These are phyloP conservation scores for Anoplopoma fimbria DNA, from an alignment of 2,113 vertebrate species.

Conservation along the genomic window DNA sequence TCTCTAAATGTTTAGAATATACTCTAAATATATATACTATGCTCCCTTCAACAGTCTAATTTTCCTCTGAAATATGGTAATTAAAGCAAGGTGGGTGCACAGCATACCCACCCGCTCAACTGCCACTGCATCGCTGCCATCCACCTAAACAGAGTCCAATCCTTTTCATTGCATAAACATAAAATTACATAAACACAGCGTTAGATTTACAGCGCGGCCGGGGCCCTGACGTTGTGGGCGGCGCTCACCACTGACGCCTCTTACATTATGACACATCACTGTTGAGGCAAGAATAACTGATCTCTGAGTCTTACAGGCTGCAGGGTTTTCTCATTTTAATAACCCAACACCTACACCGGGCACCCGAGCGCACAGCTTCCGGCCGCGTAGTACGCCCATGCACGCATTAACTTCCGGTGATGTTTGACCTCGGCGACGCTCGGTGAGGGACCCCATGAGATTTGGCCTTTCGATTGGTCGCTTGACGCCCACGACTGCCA, in stretches of 20 bases:
- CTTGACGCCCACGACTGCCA: constrained; percentile 21
- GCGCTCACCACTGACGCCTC: constrained; percentile 77
- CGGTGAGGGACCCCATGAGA: constrained; percentile 30
- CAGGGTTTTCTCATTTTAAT: constrained; percentile 72
- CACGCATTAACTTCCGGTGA: constrained; percentile 33
- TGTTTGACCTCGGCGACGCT: constrained; percentile 24
- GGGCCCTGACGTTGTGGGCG: constrained; percentile 75
- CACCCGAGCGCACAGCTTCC: constrained; percentile 54
- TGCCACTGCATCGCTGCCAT: constrained; percentile 35
- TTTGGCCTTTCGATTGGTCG: constrained; percentile 22
- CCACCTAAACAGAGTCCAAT: constrained; percentile 48
- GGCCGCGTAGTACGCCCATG: constrained; percentile 15
- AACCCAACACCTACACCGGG: constrained; percentile 72
- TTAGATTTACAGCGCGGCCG: constrained; percentile 52
- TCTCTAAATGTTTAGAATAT: constrained; percentile 67
- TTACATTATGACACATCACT: constrained; percentile 77
- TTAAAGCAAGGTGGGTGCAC: constrained; percentile 63
- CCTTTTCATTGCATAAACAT: constrained; percentile 76
- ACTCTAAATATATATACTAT: constrained; percentile 60
- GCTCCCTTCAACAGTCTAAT: constrained; percentile 51
- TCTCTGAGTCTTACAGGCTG: constrained; percentile 68
- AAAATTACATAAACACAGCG: constrained; percentile 76
- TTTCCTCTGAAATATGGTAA: constrained; percentile 59
- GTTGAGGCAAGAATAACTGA: constrained; percentile 79
- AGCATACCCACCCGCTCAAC: constrained; percentile 44